phyloP scores from a whole-genome alignment of 2,888 invertebrate genomes.

The Andrena haemorrhoa region DNA sequence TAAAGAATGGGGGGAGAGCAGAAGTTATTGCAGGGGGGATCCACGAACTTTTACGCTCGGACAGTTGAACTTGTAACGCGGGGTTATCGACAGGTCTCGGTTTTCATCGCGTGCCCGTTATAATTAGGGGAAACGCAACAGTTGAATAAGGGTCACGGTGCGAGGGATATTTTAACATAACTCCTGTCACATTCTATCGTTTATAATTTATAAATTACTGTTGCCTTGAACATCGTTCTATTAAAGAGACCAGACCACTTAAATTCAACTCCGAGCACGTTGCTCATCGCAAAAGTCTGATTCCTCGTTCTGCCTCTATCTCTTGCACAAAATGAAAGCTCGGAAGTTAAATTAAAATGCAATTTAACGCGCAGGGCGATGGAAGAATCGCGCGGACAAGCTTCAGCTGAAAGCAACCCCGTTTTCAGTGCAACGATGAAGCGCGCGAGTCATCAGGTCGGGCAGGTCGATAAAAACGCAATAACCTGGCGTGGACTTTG shows the following conservation, averaged over 20 bases:
- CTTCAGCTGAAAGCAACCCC: background rate
- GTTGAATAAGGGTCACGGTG: background rate
- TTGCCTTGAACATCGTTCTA: no score
- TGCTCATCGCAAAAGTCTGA: no score
- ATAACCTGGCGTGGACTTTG: constrained; percentile 14
- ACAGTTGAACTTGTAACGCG: background rate
- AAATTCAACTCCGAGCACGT: no score
- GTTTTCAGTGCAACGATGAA: background rate
- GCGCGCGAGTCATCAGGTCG: background rate
- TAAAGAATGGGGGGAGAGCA: background rate
- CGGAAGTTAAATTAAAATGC: no score
- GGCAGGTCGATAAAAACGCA: constrained; percentile 19
- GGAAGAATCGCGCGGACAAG: background rate
- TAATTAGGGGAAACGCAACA: constrained; percentile 3
- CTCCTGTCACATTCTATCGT: background rate
- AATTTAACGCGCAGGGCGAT: background rate
- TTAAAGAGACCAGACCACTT: no score
- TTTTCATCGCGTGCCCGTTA: background rate
- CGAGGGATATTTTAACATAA: constrained; percentile 4
- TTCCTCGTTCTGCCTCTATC: no score
- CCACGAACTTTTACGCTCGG: background rate
- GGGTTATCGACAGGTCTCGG: constrained; percentile 2
- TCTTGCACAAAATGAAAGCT: no score
- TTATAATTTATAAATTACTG: background rate
- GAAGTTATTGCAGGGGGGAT: background rate